phyloP scores from a whole-genome alignment of 2,113 vertebrate species.

The Australoheros scitulus region DNA sequence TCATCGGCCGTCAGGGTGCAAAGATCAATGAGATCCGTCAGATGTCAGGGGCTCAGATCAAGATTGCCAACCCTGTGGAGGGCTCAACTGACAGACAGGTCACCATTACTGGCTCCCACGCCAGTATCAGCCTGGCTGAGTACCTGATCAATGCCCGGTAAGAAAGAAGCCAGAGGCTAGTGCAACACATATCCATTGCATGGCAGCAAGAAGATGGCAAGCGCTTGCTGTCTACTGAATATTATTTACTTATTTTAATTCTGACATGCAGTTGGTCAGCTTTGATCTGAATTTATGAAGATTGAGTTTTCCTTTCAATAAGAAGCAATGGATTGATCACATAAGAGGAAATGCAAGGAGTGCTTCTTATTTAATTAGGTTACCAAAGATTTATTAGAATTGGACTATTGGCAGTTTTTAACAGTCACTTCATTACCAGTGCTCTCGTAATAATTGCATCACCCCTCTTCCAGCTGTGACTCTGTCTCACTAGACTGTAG shows the following conservation, averaged over 20 bases:
- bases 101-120: conserved; percentile 97
- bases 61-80: conserved; percentile 98
- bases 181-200: neutral
- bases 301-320: neutral
- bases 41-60: conserved; percentile 99
- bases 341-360: neutral
- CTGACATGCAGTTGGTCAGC: neutral
- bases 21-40: conserved; percentile 99
- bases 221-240: neutral
- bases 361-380: neutral
- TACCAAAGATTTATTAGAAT: neutral
- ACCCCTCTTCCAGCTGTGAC: conserved; percentile 2
- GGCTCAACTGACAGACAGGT: conserved; percentile 96
- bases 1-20: conserved; percentile 97
- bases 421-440: neutral
- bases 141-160: conserved; percentile 99
- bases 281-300: neutral
- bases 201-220: neutral
- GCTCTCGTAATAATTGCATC: neutral
- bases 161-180: conserved; percentile 62
- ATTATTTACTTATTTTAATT: neutral
- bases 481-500: neutral
- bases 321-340: neutral
- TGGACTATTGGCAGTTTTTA: conserved; percentile 2
- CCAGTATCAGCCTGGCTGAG: conserved; percentile 97